Evolutionary conservation across 2,797 vertebrate genomes (phyloP).

Genomic region (Sebastes trivittatus): DNA sequence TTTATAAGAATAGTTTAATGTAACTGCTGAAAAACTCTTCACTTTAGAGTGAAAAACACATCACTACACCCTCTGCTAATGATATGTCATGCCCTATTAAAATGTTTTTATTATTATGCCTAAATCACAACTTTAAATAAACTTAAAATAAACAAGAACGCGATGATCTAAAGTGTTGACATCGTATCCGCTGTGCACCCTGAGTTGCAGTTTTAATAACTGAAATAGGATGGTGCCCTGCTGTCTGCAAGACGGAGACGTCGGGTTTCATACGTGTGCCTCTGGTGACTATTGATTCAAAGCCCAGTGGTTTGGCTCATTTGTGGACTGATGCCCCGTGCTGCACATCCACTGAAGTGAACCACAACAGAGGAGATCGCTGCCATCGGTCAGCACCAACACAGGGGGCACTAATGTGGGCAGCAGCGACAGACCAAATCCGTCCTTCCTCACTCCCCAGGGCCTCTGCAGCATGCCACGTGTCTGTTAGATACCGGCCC

Average conservation of each 20-base stretch:
- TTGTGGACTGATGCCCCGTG: conserved; percentile 30
- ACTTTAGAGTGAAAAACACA: neutral
- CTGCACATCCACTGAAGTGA: conserved; percentile 38
- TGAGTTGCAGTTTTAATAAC: neutral
- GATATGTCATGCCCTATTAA: neutral
- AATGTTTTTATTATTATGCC: neutral
- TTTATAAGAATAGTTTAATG: neutral
- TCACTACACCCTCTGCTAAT: neutral
- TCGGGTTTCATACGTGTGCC: neutral
- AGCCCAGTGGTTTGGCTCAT: conserved; percentile 26
- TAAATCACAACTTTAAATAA: neutral
- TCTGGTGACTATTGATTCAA: conserved; percentile 24
- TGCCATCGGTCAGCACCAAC: conserved; percentile 29
- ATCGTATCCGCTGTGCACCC: neutral
- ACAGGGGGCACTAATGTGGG: conserved; percentile 55
- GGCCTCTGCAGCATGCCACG: conserved; percentile 55
- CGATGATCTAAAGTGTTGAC: neutral
- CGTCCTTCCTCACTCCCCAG: conserved; percentile 22
- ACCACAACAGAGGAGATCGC: conserved; percentile 18
- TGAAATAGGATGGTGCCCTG: neutral
- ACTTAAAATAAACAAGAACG: neutral
- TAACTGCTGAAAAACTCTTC: neutral
- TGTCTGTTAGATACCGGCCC: conserved; percentile 61
- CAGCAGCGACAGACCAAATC: conserved; percentile 27
- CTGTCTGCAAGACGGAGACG: neutral